A percentile compares a stretch with the other conserved stretches of the same genome.
phyloP scores from a whole-genome alignment of 2,797 vertebrate species.

The Pseudochromis fuscus region DNA sequence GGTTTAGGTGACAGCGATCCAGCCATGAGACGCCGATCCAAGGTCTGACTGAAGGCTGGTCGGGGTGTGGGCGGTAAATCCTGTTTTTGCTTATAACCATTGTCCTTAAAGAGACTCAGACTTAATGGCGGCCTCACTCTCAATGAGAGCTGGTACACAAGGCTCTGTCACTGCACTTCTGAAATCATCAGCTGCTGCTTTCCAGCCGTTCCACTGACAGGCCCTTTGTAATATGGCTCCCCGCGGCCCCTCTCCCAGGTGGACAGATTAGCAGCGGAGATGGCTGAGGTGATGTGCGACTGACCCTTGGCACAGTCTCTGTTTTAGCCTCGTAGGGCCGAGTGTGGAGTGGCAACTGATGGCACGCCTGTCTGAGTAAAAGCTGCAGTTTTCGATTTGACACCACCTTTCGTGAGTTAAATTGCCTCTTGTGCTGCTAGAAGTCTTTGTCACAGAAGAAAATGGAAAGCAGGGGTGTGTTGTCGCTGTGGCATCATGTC shows the following conservation, averaged over 20 bases:
- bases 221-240: constrained; percentile 27
- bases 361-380: constrained; percentile 10
- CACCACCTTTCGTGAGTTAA: neutral
- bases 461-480: neutral
- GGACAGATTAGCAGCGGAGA: constrained; percentile 44
- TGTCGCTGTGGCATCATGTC: neutral
- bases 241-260: constrained; percentile 35
- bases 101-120: constrained; percentile 18
- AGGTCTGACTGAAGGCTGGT: constrained; percentile 1
- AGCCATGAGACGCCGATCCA: constrained; percentile 13
- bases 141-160: neutral
- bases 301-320: constrained; percentile 35
- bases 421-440: neutral
- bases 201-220: constrained; percentile 27
- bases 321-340: constrained; percentile 28
- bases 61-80: constrained; percentile 7
- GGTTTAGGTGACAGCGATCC: constrained; percentile 1
- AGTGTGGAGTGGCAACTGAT: constrained; percentile 15
- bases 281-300: constrained; percentile 17
- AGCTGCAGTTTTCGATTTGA: neutral
- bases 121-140: constrained; percentile 2
- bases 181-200: constrained; percentile 22
- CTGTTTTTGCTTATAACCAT: neutral
- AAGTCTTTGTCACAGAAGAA: neutral
- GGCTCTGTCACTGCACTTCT: constrained; percentile 7